Percentiles rank a stretch among this genome's conserved stretches.
phyloP scores from a whole-genome alignment of 1,140 invertebrate genomes.

The Antheraea pernyi region DNA sequence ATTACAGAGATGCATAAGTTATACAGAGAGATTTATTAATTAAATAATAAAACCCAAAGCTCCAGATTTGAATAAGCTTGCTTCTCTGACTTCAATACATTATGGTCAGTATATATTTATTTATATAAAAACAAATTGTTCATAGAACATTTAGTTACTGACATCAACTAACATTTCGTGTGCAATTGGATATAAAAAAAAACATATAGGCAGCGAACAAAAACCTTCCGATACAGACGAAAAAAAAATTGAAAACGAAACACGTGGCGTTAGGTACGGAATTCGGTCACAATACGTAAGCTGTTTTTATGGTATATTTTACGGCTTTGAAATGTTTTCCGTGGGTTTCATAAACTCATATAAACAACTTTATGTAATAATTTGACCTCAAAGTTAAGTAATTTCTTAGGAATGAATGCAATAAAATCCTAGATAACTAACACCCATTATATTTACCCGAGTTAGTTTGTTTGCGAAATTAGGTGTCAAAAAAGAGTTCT shows the following conservation, averaged over 20 bases:
- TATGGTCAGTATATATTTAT: not conserved
- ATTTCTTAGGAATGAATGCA: too few relatives aligned
- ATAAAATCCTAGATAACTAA: not conserved
- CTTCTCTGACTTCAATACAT: not conserved
- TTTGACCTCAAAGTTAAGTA: not conserved
- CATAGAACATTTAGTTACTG: not conserved
- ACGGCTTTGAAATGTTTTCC: not conserved
- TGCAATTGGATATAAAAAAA: slow-evolving; percentile 33
- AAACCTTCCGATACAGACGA: slow-evolving; percentile 8
- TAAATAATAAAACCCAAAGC: too few relatives aligned
- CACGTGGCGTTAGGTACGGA: slow-evolving; percentile 32
- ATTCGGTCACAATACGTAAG: slow-evolving; percentile 6
- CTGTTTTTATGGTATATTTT: slow-evolving; percentile 7
- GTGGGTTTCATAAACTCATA: not conserved
- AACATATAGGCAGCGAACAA: slow-evolving; percentile 18
- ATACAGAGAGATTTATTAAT: too few relatives aligned
- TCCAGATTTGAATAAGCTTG: too few relatives aligned
- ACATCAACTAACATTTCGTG: slow-evolving; percentile 25
- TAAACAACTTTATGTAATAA: not conserved
- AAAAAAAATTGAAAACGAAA: slow-evolving; percentile 31
- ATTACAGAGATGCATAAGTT: too few relatives aligned
- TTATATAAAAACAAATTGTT: not conserved
- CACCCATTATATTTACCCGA: too few relatives aligned
- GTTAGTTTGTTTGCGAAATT: too few relatives aligned
- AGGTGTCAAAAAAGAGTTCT: too few relatives aligned